Base-by-base conservation (phyloP, 2,797 vertebrate species). In the Erithacus rubecula region DNA sequence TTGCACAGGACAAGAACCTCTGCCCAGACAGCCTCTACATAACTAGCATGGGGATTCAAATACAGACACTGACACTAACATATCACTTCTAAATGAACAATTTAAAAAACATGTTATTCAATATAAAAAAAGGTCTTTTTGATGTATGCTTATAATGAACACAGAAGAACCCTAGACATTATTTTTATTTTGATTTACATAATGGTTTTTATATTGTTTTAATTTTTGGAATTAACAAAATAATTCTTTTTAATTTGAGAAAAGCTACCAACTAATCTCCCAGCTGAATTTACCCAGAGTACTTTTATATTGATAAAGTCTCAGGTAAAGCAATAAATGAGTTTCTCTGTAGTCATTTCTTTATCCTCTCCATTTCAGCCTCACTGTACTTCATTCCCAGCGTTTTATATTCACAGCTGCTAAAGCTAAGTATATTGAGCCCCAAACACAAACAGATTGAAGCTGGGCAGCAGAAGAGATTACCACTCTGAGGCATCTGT, bases 41-140 rank as follows among this genome's bases (percentile, higher is more conserved):
- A 44, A 56, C 46, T 43, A 44, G 39, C 8, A 0, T 34, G 29
- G 34, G 32, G 18, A 79, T 72, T 58, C 55, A 93, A 91, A 95
- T 74, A 96, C 77, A 95, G 94, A 96, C 68, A 88, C 47, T 26
- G 22, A 90, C 87, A 94, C 90, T 93, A 96, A 96, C 87, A 91
- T 59, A 93, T 9, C 16, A 83, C 47, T 90, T 93, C 84, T 43
- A 59, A 80, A 94, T 65, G 34, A 94, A 47, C 55, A 65, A 71
- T 19, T 44, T 34, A 22, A 13, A 30, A 71, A 65, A 29, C 24
- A 23, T 47, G 15, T 63, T 51, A 63, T 63, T 89, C 65, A 43
- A 10, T 15, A 59, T 7, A 20, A 90, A 87, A 36, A 5, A 64
- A n/a, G 34, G 5, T 34, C 10, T 51, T 55, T 74, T 64, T 74